These are phyloP conservation scores for Polyergus mexicanus DNA, from an alignment of 1,140 invertebrate species.

Conservation along the genomic window DNA sequence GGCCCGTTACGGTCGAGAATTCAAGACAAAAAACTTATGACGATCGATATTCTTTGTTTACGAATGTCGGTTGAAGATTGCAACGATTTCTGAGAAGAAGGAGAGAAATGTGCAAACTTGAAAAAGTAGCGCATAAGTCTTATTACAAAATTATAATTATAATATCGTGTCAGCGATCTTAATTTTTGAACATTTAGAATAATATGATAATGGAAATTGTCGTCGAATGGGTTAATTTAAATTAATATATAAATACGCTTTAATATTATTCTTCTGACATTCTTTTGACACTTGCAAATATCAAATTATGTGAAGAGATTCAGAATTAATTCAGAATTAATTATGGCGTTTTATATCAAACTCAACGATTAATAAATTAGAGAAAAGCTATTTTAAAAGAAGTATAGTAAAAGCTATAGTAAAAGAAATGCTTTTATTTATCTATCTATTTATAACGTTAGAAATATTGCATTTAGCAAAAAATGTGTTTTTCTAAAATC, in stretches of 20 bases:
- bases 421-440: neutral
- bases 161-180: neutral
- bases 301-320: too few relatives aligned
- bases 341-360: too few relatives aligned
- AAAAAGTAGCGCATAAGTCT: neutral
- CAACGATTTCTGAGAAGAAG: neutral
- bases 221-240: too few relatives aligned
- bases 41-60: slow-evolving; percentile 34
- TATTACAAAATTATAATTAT: neutral
- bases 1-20: neutral
- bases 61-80: neutral
- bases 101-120: neutral
- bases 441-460: neutral
- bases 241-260: too few relatives aligned
- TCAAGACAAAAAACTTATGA: neutral
- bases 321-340: too few relatives aligned
- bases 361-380: too few relatives aligned
- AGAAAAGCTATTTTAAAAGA: too few relatives aligned
- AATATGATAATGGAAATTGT: too few relatives aligned
- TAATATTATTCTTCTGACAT: too few relatives aligned
- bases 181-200: too few relatives aligned
- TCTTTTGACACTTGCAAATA: too few relatives aligned
- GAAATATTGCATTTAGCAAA: neutral
- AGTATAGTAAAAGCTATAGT: too few relatives aligned
- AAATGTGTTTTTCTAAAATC: neutral